Base-by-base conservation (phyloP, 2,113 vertebrate species). In the Vidua chalybeata region DNA sequence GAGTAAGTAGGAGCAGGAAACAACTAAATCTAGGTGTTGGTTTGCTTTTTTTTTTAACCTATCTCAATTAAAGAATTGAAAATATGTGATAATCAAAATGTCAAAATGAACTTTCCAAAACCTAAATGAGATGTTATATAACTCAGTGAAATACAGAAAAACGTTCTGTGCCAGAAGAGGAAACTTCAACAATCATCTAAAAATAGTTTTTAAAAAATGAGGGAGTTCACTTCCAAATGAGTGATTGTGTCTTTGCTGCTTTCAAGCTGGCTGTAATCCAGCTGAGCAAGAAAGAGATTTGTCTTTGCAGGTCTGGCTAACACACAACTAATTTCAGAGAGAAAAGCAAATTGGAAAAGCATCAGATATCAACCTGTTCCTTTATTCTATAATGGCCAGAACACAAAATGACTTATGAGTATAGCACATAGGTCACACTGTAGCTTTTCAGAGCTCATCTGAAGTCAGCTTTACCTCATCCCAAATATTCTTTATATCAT, bases 301-400 rank as follows among this genome's bases (percentile, higher is more conserved):
- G 76, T 54, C 61, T 78, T 28, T 20, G 26, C 68, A 91, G 30
- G 43, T 89, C 78, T 93, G 67, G 64, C 55, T 90, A 92, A 72
- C 3, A 12, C n/a, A 79, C 69, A 94, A 45, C 37, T 71, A 14
- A 91, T 76, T 82, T 95, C 73, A 77, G 33, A 85, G 16, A 87
- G 63, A 89, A 85, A 87, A 87, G 52, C 23, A 43, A 86, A 63
- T 17, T 80, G 61, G 56, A 92, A 92, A 92, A 96, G 67, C 43
- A 95, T 41, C 66, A 82, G 78, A 45, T 51, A 74, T 22, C 35
- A 87, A 85, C 54, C 63, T 90, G 14, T 30, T 93, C 33, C 46
- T 83, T 87, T 66, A 83, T 54, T 87, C 59, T 83, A 0, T 8
- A 90, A 77, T 1, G 3, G 37, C 4, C 31, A 87, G 66, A 83